Percentiles rank a stretch among this genome's conserved stretches.
These are phyloP conservation scores for human (Homo sapiens) DNA, from an alignment of 2,113 vertebrate genomes.

Conservation along the genomic window GRCh38 chrX:17154501-17155000, in stretches of 20 bases:
- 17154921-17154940: background rate
- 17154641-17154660: slow-evolving; percentile 16
- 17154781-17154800: slow-evolving; percentile 8
- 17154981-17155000: background rate
- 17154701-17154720: background rate
- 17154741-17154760: background rate
- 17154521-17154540: background rate
- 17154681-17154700: background rate
- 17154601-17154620: background rate
- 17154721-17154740: background rate
- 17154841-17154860: background rate
- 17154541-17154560: background rate
- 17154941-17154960: background rate
- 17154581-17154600: background rate
- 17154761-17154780: background rate
- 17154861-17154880: background rate
- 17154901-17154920: background rate
- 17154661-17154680: background rate
- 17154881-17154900: background rate
- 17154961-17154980: background rate
- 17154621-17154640: background rate
- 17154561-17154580: slow-evolving; percentile 31
- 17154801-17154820: background rate
- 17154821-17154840: background rate
- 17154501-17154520: background rate